Conservation (phyloP, 1,140 invertebrate species). For the Gryon sp. region DNA sequence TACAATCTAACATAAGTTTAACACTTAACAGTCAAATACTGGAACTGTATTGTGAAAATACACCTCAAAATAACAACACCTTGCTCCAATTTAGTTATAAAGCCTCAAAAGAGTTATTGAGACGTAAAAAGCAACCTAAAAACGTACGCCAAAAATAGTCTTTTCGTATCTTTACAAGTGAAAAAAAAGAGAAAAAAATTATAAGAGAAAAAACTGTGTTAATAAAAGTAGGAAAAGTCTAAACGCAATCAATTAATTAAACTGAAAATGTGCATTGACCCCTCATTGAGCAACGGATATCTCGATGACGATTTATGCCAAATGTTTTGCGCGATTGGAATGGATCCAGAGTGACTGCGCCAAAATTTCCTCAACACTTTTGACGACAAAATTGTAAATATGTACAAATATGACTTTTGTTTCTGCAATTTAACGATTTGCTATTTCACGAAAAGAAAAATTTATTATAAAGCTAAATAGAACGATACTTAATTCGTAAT, state of each 20-base stretch:
- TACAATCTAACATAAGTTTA: background rate
- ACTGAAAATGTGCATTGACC: conserved; percentile 1
- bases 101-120: conserved; percentile 31
- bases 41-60: background rate
- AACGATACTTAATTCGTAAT: no score
- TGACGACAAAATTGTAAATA: background rate
- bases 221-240: no score
- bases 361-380: background rate
- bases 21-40: no score
- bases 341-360: conserved; percentile 2
- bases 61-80: conserved; percentile 15
- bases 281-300: background rate
- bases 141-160: conserved; percentile 13
- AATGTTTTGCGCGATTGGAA: conserved; percentile 26
- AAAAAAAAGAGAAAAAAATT: background rate
- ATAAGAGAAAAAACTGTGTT: background rate
- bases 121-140: conserved; percentile 37
- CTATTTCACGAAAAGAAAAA: no score
- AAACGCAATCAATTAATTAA: no score
- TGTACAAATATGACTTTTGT: conserved; percentile 8
- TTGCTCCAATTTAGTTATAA: conserved; percentile 7
- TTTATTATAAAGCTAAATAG: no score
- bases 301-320: background rate
- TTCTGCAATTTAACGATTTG: no score
- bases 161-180: background rate